Evolutionary conservation across 2,797 vertebrate genomes (phyloP), one percentile per base, ranked within the genome.

Genomic region (Phalloptychus januarius): DNA sequence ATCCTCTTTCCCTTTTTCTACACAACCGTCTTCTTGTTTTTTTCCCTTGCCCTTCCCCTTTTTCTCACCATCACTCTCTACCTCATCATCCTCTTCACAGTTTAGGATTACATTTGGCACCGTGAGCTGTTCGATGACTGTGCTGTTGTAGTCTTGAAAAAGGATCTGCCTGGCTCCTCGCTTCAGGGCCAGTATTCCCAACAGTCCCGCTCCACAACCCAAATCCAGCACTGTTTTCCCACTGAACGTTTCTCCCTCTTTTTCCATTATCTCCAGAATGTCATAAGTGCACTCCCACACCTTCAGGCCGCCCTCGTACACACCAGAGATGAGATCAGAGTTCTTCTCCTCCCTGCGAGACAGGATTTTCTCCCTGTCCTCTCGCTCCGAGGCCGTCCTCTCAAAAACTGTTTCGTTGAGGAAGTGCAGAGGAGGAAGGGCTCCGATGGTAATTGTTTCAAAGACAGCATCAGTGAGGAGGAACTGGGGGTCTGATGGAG

Each of bases 261-360:
- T 93, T 0, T 95, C 94, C 45, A 98, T 82, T 88, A 97, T 96
- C 78, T 94, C 92, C 28, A 99, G 79, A 15, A 99, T 96, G 89
- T 99, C 98, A 50, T 97, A 97, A 0, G 98, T 99, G 92, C 98
- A 98, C 90, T 99, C 98, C 98, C 98, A 99, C 88, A 99, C 97
- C 93, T 97, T 98, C 88, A 99, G 94, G n/a, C 98, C 98, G 71
- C 98, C 98, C 92, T 99, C 98, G 0, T 99, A 99, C 76, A 98
- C 91, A 28, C 98, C 98, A 1, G 97, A 92, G 90, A 99, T 98
- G 77, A 99, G 96, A 89, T 99, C 98, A 7, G 97, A 97, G 79
- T 93, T 96, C 85, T 96, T 95, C 75, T 95, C 94, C 5, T 92
- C 72, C 0, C 94, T 96, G 92, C 91, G 85, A 31, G 94, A 95